Evolutionary conservation across 2,888 invertebrate species (phyloP).

Genomic region (Zygogramma bicolorata): DNA sequence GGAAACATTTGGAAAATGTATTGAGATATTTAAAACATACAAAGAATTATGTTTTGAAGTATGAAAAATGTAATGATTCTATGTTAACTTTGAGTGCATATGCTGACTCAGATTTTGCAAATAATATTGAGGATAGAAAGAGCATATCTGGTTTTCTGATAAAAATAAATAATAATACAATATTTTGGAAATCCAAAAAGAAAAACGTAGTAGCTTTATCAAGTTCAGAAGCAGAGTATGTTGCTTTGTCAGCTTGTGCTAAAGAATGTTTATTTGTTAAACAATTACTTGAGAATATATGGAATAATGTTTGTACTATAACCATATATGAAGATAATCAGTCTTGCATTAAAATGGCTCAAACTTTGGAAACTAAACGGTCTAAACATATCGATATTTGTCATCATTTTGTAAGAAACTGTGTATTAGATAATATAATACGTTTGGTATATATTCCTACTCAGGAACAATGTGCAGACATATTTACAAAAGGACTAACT

Average conservation of each 20-base stretch:
- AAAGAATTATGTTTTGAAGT: constrained; percentile 37
- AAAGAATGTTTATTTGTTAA: constrained; percentile 7
- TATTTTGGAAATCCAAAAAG: neutral
- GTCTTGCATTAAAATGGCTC: constrained; percentile 3
- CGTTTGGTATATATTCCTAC: neutral
- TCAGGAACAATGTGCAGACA: constrained; percentile 4
- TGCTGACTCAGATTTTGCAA: constrained; percentile 21
- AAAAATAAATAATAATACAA: neutral
- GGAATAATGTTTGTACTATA: neutral
- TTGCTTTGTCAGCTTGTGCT: constrained; percentile 5
- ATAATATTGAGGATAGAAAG: constrained; percentile 16
- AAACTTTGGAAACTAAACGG: constrained; percentile 9
- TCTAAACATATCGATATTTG: constrained; percentile 12
- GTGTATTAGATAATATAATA: neutral
- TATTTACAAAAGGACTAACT: neutral
- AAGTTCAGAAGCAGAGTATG: constrained; percentile 7
- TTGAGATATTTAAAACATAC: constrained; percentile 27
- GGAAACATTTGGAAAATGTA: constrained; percentile 36
- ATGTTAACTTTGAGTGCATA: constrained; percentile 17
- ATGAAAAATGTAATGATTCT: constrained; percentile 19
- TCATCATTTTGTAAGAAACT: constrained; percentile 8
- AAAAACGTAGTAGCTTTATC: neutral
- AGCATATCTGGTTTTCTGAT: constrained; percentile 10
- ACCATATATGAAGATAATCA: neutral
- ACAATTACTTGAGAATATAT: neutral